These are phyloP conservation scores for Fulmarus glacialis DNA, from an alignment of 2,113 vertebrate genomes.

Conservation along the genomic window DNA sequence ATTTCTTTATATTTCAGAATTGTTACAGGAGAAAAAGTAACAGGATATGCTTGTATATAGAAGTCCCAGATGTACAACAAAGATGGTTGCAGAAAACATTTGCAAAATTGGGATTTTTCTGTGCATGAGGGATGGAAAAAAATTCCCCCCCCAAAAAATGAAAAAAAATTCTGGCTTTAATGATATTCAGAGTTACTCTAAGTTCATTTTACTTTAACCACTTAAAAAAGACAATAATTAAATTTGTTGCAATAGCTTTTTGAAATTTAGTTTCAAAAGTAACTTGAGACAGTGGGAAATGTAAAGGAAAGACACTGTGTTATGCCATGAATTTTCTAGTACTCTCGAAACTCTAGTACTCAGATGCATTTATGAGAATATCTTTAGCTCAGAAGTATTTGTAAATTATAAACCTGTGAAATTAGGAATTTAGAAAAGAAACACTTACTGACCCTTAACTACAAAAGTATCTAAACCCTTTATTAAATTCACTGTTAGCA, in stretches of 20 bases:
- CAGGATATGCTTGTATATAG: neutral
- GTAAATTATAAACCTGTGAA: slow-evolving; percentile 6
- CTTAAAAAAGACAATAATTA: neutral
- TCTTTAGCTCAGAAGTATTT: neutral
- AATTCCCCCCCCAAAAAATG: neutral
- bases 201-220: neutral
- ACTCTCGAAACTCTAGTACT: neutral
- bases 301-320: neutral
- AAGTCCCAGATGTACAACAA: neutral
- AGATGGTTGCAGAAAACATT: neutral
- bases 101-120: neutral
- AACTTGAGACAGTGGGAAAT: neutral
- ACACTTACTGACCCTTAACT: neutral
- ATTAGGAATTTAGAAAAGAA: neutral
- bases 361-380: neutral
- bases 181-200: neutral
- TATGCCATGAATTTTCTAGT: neutral
- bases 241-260: neutral
- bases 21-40: neutral
- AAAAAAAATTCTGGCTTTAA: neutral
- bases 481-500: neutral
- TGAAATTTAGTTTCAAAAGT: neutral
- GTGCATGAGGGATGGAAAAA: neutral
- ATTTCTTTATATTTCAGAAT: neutral
- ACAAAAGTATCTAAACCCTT: neutral